phyloP scores from a whole-genome alignment of 2,797 vertebrate genomes.

The Coracias cyanogaster region DNA sequence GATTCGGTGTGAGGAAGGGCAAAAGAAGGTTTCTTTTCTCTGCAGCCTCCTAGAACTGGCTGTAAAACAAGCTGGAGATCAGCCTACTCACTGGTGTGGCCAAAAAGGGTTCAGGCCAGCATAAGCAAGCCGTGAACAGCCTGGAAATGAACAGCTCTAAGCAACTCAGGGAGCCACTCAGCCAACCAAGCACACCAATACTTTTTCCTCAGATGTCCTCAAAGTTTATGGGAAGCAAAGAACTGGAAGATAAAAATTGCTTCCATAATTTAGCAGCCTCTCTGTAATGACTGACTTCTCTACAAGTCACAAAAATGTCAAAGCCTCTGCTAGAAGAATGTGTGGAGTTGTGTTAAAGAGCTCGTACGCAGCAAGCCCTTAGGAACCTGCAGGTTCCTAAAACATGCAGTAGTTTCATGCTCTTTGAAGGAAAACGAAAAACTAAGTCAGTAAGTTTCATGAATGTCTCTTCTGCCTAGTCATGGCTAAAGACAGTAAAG shows the following conservation, averaged over 20 bases:
- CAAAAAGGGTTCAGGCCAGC: background rate
- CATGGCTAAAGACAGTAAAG: background rate
- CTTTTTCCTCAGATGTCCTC: background rate
- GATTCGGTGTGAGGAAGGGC: accelerated
- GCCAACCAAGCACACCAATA: background rate
- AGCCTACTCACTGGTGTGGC: background rate
- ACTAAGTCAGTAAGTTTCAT: background rate
- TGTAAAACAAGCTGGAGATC: background rate
- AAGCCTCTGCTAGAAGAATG: background rate
- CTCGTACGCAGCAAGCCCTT: background rate
- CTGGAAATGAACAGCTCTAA: background rate
- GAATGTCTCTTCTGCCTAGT: background rate
- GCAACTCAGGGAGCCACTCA: background rate
- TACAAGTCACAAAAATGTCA: background rate
- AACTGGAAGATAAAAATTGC: constrained; percentile 12
- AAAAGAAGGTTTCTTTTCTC: constrained; percentile 1
- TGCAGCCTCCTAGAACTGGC: background rate
- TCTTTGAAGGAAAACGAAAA: background rate
- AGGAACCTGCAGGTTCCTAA: background rate
- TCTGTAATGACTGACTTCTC: background rate
- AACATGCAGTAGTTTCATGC: background rate
- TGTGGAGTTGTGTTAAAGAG: background rate
- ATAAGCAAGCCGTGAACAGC: background rate
- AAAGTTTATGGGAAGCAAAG: background rate
- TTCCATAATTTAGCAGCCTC: constrained; percentile 39